A percentile compares a stretch with the other conserved stretches of the same genome.
These are phyloP conservation scores for Tor tambroides DNA, from an alignment of 2,113 vertebrate species.

Conservation along the genomic window DNA sequence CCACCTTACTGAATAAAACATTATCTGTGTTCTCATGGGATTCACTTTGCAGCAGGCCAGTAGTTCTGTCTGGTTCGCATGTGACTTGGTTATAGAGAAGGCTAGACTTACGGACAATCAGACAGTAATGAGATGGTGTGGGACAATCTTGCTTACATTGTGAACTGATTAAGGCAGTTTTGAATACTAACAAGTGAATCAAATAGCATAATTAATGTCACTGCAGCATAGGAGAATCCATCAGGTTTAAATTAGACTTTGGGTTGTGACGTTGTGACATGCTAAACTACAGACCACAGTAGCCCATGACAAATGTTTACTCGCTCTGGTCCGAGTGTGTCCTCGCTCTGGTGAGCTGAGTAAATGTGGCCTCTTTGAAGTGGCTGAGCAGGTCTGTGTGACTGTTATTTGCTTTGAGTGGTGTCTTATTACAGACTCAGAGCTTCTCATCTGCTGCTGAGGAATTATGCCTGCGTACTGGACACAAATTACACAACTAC, in stretches of 20 bases:
- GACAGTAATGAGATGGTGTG: neutral
- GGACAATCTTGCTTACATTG: neutral
- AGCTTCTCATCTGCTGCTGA: conserved; percentile 37
- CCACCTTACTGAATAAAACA: conserved; percentile 19
- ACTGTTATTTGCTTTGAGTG: conserved; percentile 43
- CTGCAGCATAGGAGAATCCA: conserved; percentile 12
- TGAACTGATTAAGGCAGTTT: neutral
- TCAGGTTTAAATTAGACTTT: conserved; percentile 38
- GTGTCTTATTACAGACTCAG: conserved; percentile 41
- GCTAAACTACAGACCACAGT: conserved; percentile 19
- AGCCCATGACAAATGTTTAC: conserved; percentile 44
- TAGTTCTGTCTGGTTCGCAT: conserved; percentile 12
- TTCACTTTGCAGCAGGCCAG: neutral
- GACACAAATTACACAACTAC: conserved; percentile 39
- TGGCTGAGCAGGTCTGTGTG: conserved; percentile 23
- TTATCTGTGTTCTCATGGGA: conserved; percentile 14
- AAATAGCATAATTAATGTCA: neutral
- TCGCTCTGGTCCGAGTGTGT: conserved; percentile 10
- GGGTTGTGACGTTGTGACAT: conserved; percentile 11
- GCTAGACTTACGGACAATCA: neutral
- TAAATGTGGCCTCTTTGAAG: conserved; percentile 45
- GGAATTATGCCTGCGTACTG: conserved; percentile 25
- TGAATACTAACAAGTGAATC: neutral
- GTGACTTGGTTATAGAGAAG: neutral
- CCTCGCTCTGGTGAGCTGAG: neutral